Evolutionary conservation across 1,140 invertebrate species (phyloP).

Genomic region (Hyles vespertilio): DNA sequence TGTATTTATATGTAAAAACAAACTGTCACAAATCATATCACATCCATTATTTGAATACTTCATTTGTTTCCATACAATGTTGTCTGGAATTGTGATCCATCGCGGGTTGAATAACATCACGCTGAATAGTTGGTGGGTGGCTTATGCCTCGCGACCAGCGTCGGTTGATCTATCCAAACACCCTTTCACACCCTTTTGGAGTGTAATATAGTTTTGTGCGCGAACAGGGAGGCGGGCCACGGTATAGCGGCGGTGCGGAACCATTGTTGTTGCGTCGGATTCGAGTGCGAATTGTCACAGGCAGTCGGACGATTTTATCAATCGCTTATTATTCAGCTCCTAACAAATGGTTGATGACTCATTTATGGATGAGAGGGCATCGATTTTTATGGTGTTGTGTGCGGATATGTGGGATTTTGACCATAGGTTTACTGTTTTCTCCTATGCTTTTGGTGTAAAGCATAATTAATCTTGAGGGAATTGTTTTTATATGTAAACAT

Average conservation of each 20-base stretch:
- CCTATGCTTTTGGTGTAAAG: too few species aligned
- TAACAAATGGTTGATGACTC: slow-evolving; percentile 46
- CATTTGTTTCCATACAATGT: slow-evolving; percentile 61
- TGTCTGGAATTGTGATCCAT: slow-evolving; percentile 65
- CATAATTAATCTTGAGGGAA: too few species aligned
- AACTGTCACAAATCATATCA: slow-evolving; percentile 16
- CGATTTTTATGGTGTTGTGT: slow-evolving; percentile 6
- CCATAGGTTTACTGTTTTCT: too few species aligned
- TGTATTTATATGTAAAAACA: slow-evolving; percentile 3
- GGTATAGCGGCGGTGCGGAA: slow-evolving; percentile 32
- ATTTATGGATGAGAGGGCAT: slow-evolving; percentile 27
- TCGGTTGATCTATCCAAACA: slow-evolving; percentile 30
- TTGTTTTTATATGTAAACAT: too few species aligned
- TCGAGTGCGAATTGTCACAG: slow-evolving; percentile 64
- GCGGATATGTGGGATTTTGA: slow-evolving; percentile 2
- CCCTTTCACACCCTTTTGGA: slow-evolving; percentile 25
- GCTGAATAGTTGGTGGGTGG: slow-evolving; percentile 53
- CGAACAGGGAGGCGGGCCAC: slow-evolving; percentile 30
- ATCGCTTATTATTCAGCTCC: slow-evolving; percentile 54
- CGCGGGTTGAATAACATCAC: slow-evolving; percentile 54
- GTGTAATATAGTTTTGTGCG: slow-evolving; percentile 12
- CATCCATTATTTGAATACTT: slow-evolving; percentile 38
- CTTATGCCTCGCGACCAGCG: slow-evolving; percentile 39
- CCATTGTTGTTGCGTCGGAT: slow-evolving; percentile 55
- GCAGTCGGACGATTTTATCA: slow-evolving; percentile 57